These are phyloP conservation scores for Coremacera marginata DNA, from an alignment of 2,888 invertebrate species.

Conservation along the genomic window DNA sequence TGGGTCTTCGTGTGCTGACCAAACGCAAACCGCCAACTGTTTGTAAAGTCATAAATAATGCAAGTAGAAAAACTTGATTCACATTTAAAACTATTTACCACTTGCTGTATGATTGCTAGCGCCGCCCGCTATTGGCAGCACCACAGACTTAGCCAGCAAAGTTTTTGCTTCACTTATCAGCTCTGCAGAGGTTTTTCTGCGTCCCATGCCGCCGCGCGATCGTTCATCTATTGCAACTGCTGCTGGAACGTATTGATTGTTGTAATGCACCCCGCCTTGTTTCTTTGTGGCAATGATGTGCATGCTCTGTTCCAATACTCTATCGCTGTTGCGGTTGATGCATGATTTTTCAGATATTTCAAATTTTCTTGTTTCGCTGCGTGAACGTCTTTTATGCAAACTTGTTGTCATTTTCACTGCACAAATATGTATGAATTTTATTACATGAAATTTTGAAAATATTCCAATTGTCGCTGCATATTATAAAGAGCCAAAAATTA, in stretches of 20 bases:
- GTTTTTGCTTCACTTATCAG: conserved; percentile 84
- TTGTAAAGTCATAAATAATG: conserved; percentile 5
- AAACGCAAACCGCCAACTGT: conserved; percentile 64
- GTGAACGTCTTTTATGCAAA: conserved; percentile 58
- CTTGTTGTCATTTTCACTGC: conserved; percentile 39
- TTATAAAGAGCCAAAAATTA: background rate
- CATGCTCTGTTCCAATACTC: background rate
- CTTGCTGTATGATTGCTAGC: conserved; percentile 36
- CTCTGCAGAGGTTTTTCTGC: conserved; percentile 81
- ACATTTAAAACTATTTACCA: conserved; percentile 40
- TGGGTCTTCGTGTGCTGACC: conserved; percentile 85
- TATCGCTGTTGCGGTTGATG: conserved; percentile 19
- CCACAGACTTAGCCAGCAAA: conserved; percentile 68
- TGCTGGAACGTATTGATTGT: conserved; percentile 9
- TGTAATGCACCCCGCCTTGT: background rate
- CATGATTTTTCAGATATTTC: conserved; percentile 24
- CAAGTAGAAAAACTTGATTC: background rate
- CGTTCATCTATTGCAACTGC: conserved; percentile 35
- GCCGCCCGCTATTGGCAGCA: background rate
- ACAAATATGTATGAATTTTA: background rate
- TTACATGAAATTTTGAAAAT: background rate
- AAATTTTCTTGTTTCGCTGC: conserved; percentile 56
- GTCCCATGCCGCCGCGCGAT: conserved; percentile 48
- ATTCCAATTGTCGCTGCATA: too few relatives aligned
- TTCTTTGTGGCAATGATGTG: background rate